Evolutionary conservation across 1,140 invertebrate genomes (phyloP).

Genomic region (Eufriesea mexicana): DNA sequence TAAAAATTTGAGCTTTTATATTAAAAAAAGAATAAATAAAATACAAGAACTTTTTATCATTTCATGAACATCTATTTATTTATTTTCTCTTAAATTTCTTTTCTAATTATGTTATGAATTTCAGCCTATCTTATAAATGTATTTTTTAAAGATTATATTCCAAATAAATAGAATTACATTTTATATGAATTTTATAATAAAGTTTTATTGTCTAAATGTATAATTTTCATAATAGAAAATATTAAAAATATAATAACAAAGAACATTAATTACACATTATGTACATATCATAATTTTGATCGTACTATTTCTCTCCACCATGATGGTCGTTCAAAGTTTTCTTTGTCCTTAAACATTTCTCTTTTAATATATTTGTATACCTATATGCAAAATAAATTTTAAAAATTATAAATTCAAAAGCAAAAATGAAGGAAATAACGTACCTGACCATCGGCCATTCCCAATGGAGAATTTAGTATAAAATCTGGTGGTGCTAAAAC

Average conservation of each 20-base stretch:
- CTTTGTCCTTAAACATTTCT: constrained; percentile 87
- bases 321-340: constrained; percentile 87
- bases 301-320: constrained; percentile 90
- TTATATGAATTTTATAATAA: constrained; percentile 13
- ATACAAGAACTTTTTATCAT: no score
- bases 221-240: constrained; percentile 27
- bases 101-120: no score
- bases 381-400: constrained; percentile 79
- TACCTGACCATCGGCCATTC: constrained; percentile 91
- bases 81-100: no score
- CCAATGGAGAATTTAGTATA: constrained; percentile 92
- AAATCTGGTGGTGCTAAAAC: constrained; percentile 94
- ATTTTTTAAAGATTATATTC: no score
- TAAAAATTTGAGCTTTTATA: no score
- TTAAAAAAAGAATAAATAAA: no score
- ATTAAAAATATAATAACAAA: constrained; percentile 39
- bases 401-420: constrained; percentile 17
- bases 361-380: constrained; percentile 93
- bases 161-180: neutral
- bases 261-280: constrained; percentile 13
- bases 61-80: no score
- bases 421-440: constrained; percentile 15
- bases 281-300: constrained; percentile 74
- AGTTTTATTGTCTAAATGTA: constrained; percentile 2
- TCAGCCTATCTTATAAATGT: no score